These are phyloP conservation scores for Semibalanus balanoides DNA, from an alignment of 1,140 invertebrate species.

Conservation along the genomic window DNA sequence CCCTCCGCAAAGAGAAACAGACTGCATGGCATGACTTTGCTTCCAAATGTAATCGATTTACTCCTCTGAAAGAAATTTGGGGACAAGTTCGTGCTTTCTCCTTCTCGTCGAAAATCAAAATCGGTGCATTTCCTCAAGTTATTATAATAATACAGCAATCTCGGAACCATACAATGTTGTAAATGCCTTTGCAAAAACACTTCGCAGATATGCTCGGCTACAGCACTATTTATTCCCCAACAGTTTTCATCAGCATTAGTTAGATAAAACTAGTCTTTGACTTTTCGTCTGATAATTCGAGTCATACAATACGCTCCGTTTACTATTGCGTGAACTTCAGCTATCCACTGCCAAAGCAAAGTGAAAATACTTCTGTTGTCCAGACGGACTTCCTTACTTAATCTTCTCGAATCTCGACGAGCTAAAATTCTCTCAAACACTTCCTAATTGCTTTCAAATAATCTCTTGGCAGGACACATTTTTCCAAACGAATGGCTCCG, in stretches of 20 bases:
- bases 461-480: background rate
- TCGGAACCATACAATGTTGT: background rate
- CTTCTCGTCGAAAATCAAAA: background rate
- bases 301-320: background rate
- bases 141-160: background rate
- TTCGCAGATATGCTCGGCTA: background rate
- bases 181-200: background rate
- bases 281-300: background rate
- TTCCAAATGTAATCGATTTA: background rate
- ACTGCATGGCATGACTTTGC: background rate
- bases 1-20: background rate
- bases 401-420: background rate
- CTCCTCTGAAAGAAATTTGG: background rate
- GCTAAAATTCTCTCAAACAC: background rate
- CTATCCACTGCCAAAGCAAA: background rate
- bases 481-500: background rate
- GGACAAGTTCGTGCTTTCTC: background rate
- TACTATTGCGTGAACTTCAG: background rate
- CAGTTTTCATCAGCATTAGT: background rate
- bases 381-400: background rate
- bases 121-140: background rate
- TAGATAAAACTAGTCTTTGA: background rate
- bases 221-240: background rate
- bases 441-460: background rate
- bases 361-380: background rate